phyloP scores from a whole-genome alignment of 2,888 invertebrate species.

The Troides helena region DNA sequence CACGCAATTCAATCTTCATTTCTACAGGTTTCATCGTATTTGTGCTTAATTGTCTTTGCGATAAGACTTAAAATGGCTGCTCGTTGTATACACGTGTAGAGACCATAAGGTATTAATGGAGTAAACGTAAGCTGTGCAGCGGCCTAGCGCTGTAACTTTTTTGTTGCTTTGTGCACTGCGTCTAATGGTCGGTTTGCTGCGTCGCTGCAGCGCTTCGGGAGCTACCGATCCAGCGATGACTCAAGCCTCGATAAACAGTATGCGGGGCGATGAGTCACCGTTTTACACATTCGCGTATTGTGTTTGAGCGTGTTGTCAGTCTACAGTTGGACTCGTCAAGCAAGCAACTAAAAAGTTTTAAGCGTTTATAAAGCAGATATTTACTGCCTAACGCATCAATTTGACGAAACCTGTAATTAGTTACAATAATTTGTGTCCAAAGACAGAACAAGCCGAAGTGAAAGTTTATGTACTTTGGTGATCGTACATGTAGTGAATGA shows the following conservation, averaged over 20 bases:
- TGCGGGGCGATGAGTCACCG: constrained; percentile 81
- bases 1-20: constrained; percentile 63
- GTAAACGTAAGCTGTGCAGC: constrained; percentile 58
- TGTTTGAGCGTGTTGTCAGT: constrained; percentile 80
- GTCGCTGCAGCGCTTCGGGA: constrained; percentile 66
- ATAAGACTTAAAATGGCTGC: constrained; percentile 56
- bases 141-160: constrained; percentile 61
- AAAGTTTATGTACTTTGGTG: constrained; percentile 57
- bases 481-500: constrained; percentile 61
- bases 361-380: constrained; percentile 71
- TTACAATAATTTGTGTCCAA: constrained; percentile 49
- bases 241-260: constrained; percentile 81
- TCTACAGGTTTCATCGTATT: constrained; percentile 38
- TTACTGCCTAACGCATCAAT: constrained; percentile 69
- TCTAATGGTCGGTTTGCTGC: constrained; percentile 39
- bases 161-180: constrained; percentile 39
- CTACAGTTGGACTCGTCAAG: constrained; percentile 76
- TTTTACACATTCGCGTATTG: constrained; percentile 81
- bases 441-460: constrained; percentile 67
- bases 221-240: constrained; percentile 67
- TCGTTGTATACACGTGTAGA: constrained; percentile 71
- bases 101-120: constrained; percentile 77
- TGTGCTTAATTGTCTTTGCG: constrained; percentile 33
- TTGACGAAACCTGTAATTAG: constrained; percentile 54
- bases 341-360: constrained; percentile 61